phyloP scores from a whole-genome alignment of 2,113 vertebrate species.

The Antigone vipio region DNA sequence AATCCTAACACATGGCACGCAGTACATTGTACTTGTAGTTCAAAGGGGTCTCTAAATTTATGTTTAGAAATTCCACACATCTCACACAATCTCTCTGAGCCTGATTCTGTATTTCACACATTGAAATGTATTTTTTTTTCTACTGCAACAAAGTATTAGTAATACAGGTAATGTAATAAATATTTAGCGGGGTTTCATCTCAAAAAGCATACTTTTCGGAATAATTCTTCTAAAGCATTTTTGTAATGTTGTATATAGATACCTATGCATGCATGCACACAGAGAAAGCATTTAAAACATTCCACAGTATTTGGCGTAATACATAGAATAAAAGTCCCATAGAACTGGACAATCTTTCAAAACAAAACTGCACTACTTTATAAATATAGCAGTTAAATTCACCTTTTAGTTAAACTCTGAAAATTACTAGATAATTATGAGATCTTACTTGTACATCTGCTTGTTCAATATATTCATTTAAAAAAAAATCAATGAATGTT shows the following conservation, averaged over 20 bases:
- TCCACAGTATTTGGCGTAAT: not conserved
- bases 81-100: not conserved
- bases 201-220: not conserved
- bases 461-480: not conserved
- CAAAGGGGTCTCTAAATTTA: not conserved
- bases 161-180: not conserved
- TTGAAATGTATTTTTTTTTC: not conserved
- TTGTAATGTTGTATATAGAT: not conserved
- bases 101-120: not conserved
- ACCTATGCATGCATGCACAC: not conserved
- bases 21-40: not conserved
- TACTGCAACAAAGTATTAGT: not conserved
- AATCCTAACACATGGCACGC: not conserved
- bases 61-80: accelerated
- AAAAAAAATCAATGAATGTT: not conserved
- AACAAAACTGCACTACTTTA: not conserved
- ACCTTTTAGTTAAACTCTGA: not conserved
- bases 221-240: not conserved
- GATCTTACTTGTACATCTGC: not conserved
- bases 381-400: not conserved
- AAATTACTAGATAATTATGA: not conserved
- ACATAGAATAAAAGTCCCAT: not conserved
- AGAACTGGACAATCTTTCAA: not conserved
- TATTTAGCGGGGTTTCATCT: not conserved
- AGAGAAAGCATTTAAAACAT: not conserved